A percentile compares a stretch with the other conserved stretches of the same genome.
phyloP scores from a whole-genome alignment of 1,140 invertebrate species.

The Caenorhabditis brenneri region DNA sequence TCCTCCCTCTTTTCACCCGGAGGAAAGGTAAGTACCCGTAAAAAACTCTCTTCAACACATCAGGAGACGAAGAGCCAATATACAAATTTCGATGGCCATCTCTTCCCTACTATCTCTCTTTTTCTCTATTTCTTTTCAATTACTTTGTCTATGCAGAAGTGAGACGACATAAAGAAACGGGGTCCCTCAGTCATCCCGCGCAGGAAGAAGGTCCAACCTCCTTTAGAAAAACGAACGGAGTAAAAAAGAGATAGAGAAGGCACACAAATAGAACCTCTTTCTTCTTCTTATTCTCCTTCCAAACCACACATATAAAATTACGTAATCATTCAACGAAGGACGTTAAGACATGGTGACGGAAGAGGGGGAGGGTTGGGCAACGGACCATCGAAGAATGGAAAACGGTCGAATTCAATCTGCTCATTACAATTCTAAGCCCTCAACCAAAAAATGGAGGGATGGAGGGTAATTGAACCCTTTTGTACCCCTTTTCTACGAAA shows the following conservation, averaged over 20 bases:
- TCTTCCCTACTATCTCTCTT: background rate
- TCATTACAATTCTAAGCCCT: background rate
- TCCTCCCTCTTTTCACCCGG: background rate
- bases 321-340: background rate
- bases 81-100: conserved; percentile 27
- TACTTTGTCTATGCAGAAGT: background rate
- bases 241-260: conserved; percentile 15
- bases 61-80: background rate
- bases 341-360: background rate
- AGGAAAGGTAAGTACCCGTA: background rate
- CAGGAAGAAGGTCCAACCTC: background rate
- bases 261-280: background rate
- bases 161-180: background rate
- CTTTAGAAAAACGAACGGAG: conserved; percentile 12
- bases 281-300: too few relatives aligned
- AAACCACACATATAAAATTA: conserved; percentile 20
- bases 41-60: background rate
- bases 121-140: background rate
- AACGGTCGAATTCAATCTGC: background rate
- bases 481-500: background rate
- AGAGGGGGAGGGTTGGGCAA: too few relatives aligned
- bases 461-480: conserved; percentile 28
- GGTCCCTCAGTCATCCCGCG: background rate
- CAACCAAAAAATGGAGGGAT: background rate
- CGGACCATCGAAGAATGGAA: too few relatives aligned